Percentiles rank a stretch among this genome's conserved stretches.
Evolutionary conservation across 2,888 invertebrate species (phyloP).

Genomic region (Laspeyria flexula): DNA sequence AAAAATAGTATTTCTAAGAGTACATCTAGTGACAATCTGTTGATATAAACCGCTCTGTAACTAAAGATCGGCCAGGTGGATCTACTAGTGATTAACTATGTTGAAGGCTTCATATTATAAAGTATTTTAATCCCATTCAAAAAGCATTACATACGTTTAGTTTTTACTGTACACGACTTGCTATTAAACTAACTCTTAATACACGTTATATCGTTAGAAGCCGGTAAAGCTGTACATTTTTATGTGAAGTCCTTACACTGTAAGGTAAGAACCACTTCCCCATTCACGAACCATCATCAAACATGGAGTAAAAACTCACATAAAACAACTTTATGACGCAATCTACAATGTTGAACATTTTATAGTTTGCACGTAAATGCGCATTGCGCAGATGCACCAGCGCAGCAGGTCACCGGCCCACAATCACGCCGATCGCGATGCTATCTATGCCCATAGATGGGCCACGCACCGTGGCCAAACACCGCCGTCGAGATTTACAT

Average conservation of each 20-base stretch:
- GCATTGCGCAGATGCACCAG: conserved; percentile 15
- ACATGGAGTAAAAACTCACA: conserved; percentile 13
- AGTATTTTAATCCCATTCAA: too few relatives aligned
- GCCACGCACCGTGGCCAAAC: conserved; percentile 31
- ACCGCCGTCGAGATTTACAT: conserved; percentile 40
- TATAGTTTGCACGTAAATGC: conserved; percentile 26
- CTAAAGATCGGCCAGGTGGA: too few relatives aligned
- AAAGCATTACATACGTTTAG: too few relatives aligned
- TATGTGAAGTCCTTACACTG: not conserved
- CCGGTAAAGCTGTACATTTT: not conserved
- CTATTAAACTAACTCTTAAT: not conserved
- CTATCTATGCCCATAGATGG: conserved; percentile 43
- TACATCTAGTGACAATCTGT: too few relatives aligned
- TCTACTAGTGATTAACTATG: too few relatives aligned
- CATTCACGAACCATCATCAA: conserved; percentile 13
- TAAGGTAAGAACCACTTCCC: not conserved
- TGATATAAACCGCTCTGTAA: too few relatives aligned
- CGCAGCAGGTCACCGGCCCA: conserved; percentile 35
- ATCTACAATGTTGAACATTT: conserved; percentile 20
- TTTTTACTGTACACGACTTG: not conserved
- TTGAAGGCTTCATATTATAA: too few relatives aligned
- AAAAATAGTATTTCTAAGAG: too few relatives aligned
- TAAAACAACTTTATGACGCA: conserved; percentile 34
- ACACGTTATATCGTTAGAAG: not conserved
- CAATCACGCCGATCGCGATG: conserved; percentile 44